Evolutionary conservation across 2,113 vertebrate species (phyloP).

Genomic region (Rhinopomastus cyanomelas): DNA sequence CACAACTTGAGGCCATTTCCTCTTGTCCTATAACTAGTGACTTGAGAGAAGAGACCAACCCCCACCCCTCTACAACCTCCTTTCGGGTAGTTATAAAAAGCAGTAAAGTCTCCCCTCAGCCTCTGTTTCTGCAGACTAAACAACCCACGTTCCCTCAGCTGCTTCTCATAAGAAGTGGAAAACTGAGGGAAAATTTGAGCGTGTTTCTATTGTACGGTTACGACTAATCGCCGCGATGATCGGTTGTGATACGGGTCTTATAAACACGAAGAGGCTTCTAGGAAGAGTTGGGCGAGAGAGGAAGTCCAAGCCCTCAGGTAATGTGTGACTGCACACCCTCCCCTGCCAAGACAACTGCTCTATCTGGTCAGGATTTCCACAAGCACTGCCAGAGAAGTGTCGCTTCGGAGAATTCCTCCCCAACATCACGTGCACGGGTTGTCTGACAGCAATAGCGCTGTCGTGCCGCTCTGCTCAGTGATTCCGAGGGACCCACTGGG

Average conservation of each 20-base stretch:
- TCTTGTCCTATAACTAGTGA: too few relatives aligned
- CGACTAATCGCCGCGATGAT: background rate
- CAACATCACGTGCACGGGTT: rapidly evolving
- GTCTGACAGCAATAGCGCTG: background rate
- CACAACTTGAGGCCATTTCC: too few relatives aligned
- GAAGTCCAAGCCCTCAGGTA: constrained; percentile 9
- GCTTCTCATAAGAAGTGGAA: background rate
- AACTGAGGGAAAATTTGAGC: rapidly evolving
- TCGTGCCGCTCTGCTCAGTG: rapidly evolving
- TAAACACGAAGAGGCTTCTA: background rate
- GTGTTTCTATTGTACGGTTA: background rate
- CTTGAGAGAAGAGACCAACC: too few relatives aligned
- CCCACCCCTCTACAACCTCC: too few relatives aligned
- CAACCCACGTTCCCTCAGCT: too few relatives aligned
- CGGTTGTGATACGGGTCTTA: rapidly evolving
- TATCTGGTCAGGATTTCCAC: constrained; percentile 50
- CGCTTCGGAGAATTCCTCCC: background rate
- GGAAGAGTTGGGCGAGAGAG: background rate
- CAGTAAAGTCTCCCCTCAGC: too few relatives aligned
- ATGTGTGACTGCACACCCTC: background rate
- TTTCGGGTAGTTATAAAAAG: too few relatives aligned
- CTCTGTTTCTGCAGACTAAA: too few relatives aligned
- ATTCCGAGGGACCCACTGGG: background rate
- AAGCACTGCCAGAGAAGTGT: background rate
- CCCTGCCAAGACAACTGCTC: constrained; percentile 7